Evolutionary conservation across 1,140 invertebrate species (phyloP), one percentile per base, ranked within the genome.

Genomic region (Drosophila burlai): DNA sequence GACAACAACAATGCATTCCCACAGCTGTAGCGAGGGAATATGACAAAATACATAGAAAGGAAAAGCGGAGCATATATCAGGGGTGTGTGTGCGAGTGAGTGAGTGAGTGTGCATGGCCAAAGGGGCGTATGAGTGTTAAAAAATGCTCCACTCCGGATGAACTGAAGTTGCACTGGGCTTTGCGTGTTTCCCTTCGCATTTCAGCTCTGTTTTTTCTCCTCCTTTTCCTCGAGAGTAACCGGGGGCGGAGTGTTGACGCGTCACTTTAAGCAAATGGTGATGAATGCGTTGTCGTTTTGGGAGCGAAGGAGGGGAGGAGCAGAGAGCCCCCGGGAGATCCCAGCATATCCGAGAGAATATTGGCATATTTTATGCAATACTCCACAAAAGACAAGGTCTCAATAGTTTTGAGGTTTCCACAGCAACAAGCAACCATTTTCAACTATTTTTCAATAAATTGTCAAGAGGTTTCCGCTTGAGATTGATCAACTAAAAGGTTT

Each of bases 101-200:
- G 31, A 9, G 80, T 50, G 34, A 29, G n/a, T 34, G 26, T 78
- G 84, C 63, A 80, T 71, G 75, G 74, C 59, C 81, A 90, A 90
- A 79, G 62, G 86, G 86, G 82, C 86, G 86, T 90, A 85, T 77
- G 85, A 85, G 85, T 90, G 85, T 91, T 90, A 91, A 90, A 85
- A 90, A 90, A 80, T 90, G 65, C 89, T 74, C 79, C 85, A 82
- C 85, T 85, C 83, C 89, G 79, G 78, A 82, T 90, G 81, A 81
- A 84, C 73, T 79, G 78, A 79, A 85, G 71, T 73, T 90, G 71
- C 81, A 84, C 49, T 80, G 75, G 69, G 74, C 52, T 66, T 62
- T 76, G 36, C 58, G 43, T 74, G 66, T 60, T 45, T 69, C 38
- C 26, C 47, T 26, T 40, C 36, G 54, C 38, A 4, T 50, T 18